These are phyloP conservation scores for Invenusta paracnida DNA, from an alignment of 2,888 invertebrate species.

Conservation along the genomic window DNA sequence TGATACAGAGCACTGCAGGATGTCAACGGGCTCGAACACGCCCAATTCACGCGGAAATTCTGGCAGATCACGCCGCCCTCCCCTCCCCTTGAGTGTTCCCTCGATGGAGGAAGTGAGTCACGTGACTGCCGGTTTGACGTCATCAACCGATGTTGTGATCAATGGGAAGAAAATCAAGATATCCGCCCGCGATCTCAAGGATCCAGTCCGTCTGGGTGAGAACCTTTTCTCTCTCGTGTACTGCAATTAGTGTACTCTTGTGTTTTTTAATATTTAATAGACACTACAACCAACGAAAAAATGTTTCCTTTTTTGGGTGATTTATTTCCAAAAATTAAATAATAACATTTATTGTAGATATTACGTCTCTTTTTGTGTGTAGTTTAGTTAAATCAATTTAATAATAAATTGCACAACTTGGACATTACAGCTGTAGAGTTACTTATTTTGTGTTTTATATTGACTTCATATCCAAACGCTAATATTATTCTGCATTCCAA, in stretches of 20 bases:
- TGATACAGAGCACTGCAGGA: no score
- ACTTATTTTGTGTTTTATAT: no score
- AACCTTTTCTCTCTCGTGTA: no score
- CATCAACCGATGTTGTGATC: constrained; percentile 24
- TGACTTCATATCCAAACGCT: no score
- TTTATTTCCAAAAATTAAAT: background rate
- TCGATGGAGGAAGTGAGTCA: background rate
- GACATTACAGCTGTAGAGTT: no score
- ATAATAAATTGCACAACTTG: no score
- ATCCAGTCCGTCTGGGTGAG: background rate
- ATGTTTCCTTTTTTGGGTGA: background rate
- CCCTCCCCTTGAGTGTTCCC: background rate
- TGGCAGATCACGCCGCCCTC: background rate
- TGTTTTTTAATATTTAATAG: no score
- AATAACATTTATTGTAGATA: no score
- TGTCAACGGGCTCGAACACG: background rate
- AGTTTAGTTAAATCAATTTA: no score
- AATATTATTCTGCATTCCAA: no score
- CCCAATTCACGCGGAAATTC: background rate
- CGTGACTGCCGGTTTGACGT: background rate
- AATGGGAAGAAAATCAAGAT: constrained; percentile 34
- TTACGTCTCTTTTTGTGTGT: no score
- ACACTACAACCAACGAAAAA: background rate
- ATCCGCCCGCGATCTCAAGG: background rate
- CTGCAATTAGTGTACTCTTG: no score